A percentile compares a stretch with the other conserved stretches of the same genome.
Conservation (phyloP, 1,140 invertebrate genomes). For the Aporrectodea caliginosa region DNA sequence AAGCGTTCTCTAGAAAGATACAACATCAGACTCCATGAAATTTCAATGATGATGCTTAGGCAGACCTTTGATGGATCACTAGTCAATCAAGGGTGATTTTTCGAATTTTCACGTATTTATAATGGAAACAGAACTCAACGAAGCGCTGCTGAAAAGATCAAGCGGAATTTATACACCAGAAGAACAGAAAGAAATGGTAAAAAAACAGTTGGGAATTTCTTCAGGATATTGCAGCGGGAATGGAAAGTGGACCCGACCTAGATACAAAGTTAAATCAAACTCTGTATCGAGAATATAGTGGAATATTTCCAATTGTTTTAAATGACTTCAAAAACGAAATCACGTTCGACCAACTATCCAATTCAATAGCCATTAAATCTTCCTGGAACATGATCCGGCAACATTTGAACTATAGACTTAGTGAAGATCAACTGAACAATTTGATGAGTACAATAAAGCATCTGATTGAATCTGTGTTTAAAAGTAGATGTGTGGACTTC, state of each 20-base stretch:
- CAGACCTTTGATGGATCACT: not conserved
- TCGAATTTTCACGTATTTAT: not conserved
- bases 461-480: not conserved
- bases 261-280: not conserved
- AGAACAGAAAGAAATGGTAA: not conserved
- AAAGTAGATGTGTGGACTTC: not conserved
- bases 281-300: not conserved
- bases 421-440: not conserved
- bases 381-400: not conserved
- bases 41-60: not conserved
- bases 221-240: not conserved
- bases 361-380: no score
- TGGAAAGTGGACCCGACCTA: not conserved
- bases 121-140: not conserved
- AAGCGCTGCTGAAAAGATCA: not conserved
- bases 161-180: not conserved
- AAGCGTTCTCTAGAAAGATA: not conserved
- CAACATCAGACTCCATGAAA: not conserved
- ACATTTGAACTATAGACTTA: not conserved
- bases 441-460: not conserved
- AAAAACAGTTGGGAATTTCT: not conserved
- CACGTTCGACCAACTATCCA: no score
- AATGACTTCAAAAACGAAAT: no score
- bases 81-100: not conserved
- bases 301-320: no score